Percentiles rank a stretch among this genome's conserved stretches.
phyloP scores from a whole-genome alignment of 2,888 invertebrate genomes.

The Sarcophaga variegata region DNA sequence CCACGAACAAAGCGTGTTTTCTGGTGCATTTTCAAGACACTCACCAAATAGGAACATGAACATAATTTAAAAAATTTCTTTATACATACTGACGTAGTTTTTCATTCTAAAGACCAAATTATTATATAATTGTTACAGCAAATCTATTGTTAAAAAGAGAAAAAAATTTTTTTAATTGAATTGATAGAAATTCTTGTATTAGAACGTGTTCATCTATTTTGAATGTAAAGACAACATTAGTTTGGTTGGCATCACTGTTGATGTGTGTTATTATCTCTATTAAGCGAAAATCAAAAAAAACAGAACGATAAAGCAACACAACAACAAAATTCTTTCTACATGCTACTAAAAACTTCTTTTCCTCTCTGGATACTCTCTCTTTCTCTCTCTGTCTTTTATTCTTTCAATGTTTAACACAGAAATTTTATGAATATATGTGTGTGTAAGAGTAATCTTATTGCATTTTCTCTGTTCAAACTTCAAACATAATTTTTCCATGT shows the following conservation, averaged over 20 bases:
- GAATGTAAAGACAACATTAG: background rate
- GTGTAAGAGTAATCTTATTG: constrained; percentile 44
- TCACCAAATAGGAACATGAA: no score
- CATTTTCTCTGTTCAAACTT: constrained; percentile 10
- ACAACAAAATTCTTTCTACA: constrained; percentile 15
- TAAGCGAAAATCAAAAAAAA: constrained; percentile 24
- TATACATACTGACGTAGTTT: no score
- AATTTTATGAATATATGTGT: background rate
- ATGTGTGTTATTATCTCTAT: constrained; percentile 44
- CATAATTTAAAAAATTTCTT: no score
- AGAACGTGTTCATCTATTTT: background rate
- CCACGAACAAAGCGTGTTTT: no score
- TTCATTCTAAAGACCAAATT: no score
- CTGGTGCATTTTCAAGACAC: no score
- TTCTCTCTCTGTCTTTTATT: no score
- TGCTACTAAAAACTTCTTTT: background rate
- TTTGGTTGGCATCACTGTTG: background rate
- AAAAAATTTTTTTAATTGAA: no score
- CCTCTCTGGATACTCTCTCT: background rate
- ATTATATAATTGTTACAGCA: no score
- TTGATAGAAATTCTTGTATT: no score
- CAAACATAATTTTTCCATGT: background rate
- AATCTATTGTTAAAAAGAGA: no score
- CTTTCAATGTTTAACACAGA: background rate
- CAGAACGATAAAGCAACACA: constrained; percentile 18